A percentile compares a stretch with the other conserved stretches of the same genome.
These are phyloP conservation scores for Zaprionus ghesquierei DNA, from an alignment of 1,140 invertebrate species.

Conservation along the genomic window DNA sequence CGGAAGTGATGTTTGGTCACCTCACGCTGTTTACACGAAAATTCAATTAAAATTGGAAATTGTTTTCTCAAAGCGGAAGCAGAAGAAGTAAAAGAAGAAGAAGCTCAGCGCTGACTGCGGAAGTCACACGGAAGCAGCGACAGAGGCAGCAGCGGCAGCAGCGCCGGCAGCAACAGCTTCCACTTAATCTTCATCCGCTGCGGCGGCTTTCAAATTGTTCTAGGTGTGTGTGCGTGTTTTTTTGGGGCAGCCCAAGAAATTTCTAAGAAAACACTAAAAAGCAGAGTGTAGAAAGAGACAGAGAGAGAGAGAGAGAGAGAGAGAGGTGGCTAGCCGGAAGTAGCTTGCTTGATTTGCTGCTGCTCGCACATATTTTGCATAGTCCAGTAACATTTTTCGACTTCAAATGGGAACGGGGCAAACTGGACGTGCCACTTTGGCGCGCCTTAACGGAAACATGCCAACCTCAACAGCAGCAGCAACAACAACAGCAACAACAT, in stretches of 20 bases:
- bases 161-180: constrained; percentile 12
- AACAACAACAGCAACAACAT: constrained; percentile 21
- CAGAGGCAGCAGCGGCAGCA: constrained; percentile 17
- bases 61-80: constrained; percentile 70
- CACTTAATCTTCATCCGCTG: constrained; percentile 40
- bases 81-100: constrained; percentile 8
- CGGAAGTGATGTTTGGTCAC: constrained; percentile 59
- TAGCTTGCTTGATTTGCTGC: constrained; percentile 22
- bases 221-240: constrained; percentile 4
- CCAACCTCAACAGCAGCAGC: constrained; percentile 62
- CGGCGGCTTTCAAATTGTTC: constrained; percentile 26
- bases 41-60: constrained; percentile 76
- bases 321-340: background rate
- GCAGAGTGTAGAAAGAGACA: background rate
- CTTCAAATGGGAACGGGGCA: constrained; percentile 23
- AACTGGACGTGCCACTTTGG: constrained; percentile 72
- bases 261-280: constrained; percentile 64
- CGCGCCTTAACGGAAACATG: constrained; percentile 76
- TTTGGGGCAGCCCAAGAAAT: constrained; percentile 38
- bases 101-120: constrained; percentile 52
- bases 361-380: constrained; percentile 60
- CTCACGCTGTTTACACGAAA: constrained; percentile 73
- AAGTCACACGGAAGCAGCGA: constrained; percentile 78
- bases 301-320: background rate
- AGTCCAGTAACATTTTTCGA: constrained; percentile 31